Conservation (phyloP, 2,888 invertebrate species). For the Oscheius myriophilus region DNA sequence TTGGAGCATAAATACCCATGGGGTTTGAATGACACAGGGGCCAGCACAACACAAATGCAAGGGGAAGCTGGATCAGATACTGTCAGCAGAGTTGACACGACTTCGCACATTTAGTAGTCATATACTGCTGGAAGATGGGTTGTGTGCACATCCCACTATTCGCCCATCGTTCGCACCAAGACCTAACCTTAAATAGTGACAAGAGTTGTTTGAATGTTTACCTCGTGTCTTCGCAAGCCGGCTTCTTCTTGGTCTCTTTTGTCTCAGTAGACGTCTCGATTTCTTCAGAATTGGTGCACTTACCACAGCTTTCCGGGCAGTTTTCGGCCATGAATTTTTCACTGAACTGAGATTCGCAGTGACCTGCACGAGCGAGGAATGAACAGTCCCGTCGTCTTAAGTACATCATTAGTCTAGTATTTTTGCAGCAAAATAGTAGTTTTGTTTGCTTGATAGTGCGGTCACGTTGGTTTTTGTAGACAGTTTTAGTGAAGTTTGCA, state of each 20-base stretch:
- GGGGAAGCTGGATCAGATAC: neutral
- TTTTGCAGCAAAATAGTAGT: too few species aligned
- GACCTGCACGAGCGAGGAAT: slow-evolving; percentile 61
- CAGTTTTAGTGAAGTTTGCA: too few species aligned
- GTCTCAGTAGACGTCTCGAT: slow-evolving; percentile 6
- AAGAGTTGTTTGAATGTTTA: neutral
- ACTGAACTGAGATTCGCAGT: slow-evolving; percentile 63
- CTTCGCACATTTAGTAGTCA: slow-evolving; percentile 62
- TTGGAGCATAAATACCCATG: slow-evolving; percentile 26
- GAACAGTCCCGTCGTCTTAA: slow-evolving; percentile 60
- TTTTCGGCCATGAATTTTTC: slow-evolving; percentile 66
- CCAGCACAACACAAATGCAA: too few species aligned
- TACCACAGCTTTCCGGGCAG: slow-evolving; percentile 62
- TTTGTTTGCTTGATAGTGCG: too few species aligned
- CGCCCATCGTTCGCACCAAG: slow-evolving; percentile 68
- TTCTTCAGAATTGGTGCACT: slow-evolving; percentile 39
- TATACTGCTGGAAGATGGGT: slow-evolving; percentile 65
- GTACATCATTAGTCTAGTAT: neutral
- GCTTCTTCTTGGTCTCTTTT: slow-evolving; percentile 25
- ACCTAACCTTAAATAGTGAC: slow-evolving; percentile 32
- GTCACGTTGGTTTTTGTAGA: too few species aligned
- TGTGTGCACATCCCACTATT: slow-evolving; percentile 65
- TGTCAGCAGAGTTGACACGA: slow-evolving; percentile 58
- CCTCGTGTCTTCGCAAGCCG: slow-evolving; percentile 48
- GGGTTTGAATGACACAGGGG: slow-evolving; percentile 14